Conservation (phyloP, 2,113 vertebrate species). For the Conger conger region DNA sequence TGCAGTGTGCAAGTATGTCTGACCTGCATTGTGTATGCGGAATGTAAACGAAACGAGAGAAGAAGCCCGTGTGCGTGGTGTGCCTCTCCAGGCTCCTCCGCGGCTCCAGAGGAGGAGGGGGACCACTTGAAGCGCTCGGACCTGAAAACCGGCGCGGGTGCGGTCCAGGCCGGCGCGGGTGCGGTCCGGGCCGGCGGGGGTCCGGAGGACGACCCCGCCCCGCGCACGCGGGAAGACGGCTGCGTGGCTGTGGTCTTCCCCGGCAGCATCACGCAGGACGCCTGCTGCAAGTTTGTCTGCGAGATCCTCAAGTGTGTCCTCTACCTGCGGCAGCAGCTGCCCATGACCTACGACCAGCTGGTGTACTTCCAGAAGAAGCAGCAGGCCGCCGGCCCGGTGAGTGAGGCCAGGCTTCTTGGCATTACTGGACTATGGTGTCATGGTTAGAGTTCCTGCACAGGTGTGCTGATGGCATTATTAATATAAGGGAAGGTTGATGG, state of each 20-base stretch:
- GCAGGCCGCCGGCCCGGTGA: constrained; percentile 56
- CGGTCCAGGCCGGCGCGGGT: neutral
- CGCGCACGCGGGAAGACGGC: constrained; percentile 61
- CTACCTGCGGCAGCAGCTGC: constrained; percentile 91
- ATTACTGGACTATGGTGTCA: no score
- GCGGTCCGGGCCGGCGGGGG: constrained; percentile 27
- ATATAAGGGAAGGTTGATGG: no score
- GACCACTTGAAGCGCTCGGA: neutral
- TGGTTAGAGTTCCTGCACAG: no score
- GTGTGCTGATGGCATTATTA: no score
- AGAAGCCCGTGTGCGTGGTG: no score
- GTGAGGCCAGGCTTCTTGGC: neutral
- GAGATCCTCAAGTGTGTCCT: constrained; percentile 91
- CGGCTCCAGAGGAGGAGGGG: neutral
- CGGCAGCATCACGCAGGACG: constrained; percentile 78
- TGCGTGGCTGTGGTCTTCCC: constrained; percentile 79
- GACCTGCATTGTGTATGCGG: neutral
- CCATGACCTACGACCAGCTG: constrained; percentile 91
- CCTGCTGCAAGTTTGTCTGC: constrained; percentile 84
- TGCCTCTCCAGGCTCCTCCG: neutral
- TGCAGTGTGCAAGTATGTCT: no score
- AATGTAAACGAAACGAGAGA: neutral
- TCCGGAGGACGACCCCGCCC: constrained; percentile 47
- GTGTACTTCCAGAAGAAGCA: constrained; percentile 73
- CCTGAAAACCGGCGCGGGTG: neutral